Percentiles rank a stretch among this genome's conserved stretches.
These are phyloP conservation scores for Clamator glandarius DNA, from an alignment of 2,797 vertebrate genomes.

Conservation along the genomic window DNA sequence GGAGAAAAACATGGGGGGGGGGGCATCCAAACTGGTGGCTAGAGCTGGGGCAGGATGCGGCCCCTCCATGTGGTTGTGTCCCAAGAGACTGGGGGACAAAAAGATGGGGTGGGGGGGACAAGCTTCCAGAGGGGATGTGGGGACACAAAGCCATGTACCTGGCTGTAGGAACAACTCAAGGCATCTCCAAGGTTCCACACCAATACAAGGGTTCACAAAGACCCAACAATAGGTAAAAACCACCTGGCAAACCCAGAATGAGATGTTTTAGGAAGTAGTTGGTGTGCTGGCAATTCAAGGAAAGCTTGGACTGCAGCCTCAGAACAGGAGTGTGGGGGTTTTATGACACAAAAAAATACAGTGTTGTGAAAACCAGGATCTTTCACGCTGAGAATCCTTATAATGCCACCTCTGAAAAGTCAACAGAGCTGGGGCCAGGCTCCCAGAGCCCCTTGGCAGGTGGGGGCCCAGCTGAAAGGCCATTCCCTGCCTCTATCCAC, in stretches of 20 bases:
- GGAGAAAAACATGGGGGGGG: no score
- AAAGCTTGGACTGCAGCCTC: neutral
- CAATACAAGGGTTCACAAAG: rapidly evolving
- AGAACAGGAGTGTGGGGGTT: neutral
- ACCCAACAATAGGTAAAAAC: neutral
- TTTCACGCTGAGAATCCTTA: neutral
- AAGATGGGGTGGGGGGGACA: neutral
- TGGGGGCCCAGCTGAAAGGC: rapidly evolving
- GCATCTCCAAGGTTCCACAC: neutral
- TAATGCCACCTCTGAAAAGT: rapidly evolving
- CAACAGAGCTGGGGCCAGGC: neutral
- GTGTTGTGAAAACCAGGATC: neutral
- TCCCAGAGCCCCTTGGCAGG: rapidly evolving
- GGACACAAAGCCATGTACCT: neutral
- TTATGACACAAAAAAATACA: neutral
- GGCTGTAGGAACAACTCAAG: neutral
- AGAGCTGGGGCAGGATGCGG: no score
- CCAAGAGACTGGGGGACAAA: rapidly evolving
- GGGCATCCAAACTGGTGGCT: no score
- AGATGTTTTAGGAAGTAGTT: neutral
- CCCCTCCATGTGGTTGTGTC: no score
- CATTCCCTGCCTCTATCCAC: neutral
- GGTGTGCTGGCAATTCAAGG: neutral
- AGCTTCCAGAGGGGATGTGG: rapidly evolving
- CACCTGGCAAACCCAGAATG: neutral